phyloP scores from a whole-genome alignment of 2,888 invertebrate genomes.

The Drosophila cyrtoloma region DNA sequence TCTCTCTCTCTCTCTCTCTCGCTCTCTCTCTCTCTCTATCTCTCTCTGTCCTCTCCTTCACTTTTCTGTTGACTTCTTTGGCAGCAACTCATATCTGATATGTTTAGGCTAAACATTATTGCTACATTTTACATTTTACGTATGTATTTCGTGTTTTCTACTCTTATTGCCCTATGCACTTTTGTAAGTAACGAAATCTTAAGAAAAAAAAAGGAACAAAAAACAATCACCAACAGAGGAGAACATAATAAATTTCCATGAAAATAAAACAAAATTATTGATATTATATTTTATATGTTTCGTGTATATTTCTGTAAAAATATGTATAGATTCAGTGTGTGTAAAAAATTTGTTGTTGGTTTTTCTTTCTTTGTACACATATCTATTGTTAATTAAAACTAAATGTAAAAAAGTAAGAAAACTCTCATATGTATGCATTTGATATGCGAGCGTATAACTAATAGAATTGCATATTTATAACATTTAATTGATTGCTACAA shows the following conservation, averaged over 20 bases:
- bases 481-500: conserved; percentile 48
- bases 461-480: conserved; percentile 47
- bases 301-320: conserved; percentile 59
- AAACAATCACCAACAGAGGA: conserved; percentile 8
- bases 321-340: conserved; percentile 38
- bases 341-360: conserved; percentile 8
- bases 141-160: conserved; percentile 24
- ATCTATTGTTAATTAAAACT: conserved; percentile 41
- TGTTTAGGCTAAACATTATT: conserved; percentile 59
- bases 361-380: conserved; percentile 26
- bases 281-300: conserved; percentile 18
- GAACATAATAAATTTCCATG: conserved; percentile 2
- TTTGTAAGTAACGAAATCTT: conserved; percentile 13
- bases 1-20: background rate
- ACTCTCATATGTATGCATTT: conserved; percentile 52
- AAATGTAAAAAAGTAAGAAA: conserved; percentile 45
- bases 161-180: conserved; percentile 70
- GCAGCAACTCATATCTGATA: conserved; percentile 45
- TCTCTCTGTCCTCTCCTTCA: background rate
- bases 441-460: conserved; percentile 67
- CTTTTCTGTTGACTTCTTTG: background rate
- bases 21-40: too few species aligned
- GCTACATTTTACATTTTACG: conserved; percentile 30
- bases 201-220: background rate
- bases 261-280: conserved; percentile 20